Evolutionary conservation across 2,888 invertebrate genomes (phyloP).

Genomic region (Dasysyrphus albostriatus): DNA sequence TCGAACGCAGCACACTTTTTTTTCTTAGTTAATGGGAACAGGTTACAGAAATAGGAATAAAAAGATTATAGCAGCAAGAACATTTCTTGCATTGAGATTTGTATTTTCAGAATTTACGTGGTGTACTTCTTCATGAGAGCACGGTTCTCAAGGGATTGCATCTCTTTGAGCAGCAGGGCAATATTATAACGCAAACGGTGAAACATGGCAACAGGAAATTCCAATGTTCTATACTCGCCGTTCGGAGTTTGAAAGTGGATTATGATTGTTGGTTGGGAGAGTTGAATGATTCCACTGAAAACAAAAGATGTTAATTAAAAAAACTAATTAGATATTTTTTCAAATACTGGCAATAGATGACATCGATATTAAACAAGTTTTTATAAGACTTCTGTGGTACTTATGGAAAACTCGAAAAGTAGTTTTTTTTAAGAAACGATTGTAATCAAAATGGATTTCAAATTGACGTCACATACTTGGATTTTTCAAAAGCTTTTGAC

Average conservation of each 20-base stretch:
- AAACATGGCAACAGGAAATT: conserved; percentile 85
- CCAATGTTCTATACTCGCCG: conserved; percentile 84
- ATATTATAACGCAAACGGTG: conserved; percentile 85
- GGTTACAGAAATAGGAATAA: conserved; percentile 57
- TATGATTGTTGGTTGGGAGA: conserved; percentile 84
- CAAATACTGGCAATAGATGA: too few species aligned
- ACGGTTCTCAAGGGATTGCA: conserved; percentile 84
- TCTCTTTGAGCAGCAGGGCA: conserved; percentile 84
- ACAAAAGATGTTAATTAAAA: background rate
- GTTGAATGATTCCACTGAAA: conserved; percentile 81
- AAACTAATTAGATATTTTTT: background rate
- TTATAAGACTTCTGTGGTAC: too few species aligned
- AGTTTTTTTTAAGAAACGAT: too few species aligned
- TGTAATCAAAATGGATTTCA: too few species aligned
- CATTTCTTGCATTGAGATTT: conserved; percentile 25
- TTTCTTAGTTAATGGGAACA: conserved; percentile 29
- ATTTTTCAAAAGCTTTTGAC: too few species aligned
- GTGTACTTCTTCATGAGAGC: conserved; percentile 83
- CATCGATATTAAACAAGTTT: too few species aligned
- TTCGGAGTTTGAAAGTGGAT: conserved; percentile 84
- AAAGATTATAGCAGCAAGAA: conserved; percentile 51
- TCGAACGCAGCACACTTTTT: conserved; percentile 59
- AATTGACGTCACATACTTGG: too few species aligned
- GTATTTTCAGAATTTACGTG: conserved; percentile 53
- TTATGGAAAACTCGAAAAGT: too few species aligned